phyloP scores from a whole-genome alignment of 2,113 vertebrate genomes.

The Eptatretus burgeri region DNA sequence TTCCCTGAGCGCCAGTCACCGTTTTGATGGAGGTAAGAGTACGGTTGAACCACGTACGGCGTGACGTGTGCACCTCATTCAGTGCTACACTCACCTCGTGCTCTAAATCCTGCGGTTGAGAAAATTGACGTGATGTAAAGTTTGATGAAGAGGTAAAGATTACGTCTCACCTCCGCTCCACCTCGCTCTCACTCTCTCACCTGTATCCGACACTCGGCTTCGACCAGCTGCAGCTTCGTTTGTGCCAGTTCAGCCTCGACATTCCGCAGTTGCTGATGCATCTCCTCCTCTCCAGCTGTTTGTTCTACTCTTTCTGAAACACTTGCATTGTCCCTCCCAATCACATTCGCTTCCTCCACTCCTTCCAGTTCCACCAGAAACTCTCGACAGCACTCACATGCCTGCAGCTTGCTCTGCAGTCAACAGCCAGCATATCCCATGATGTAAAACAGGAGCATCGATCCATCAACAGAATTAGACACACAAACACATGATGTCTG shows the following conservation, averaged over 20 bases:
- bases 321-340: neutral
- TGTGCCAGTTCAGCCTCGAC: conserved; percentile 94
- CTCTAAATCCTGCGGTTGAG: conserved; percentile 43
- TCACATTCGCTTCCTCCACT: neutral
- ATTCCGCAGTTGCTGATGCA: conserved; percentile 78
- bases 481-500: too few relatives aligned
- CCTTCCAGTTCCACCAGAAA: neutral
- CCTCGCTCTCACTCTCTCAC: conserved; percentile 17
- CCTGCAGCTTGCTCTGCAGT: neutral
- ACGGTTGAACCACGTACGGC: conserved; percentile 98
- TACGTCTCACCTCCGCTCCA: neutral
- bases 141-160: neutral
- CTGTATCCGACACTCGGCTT: conserved; percentile 95
- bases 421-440: too few relatives aligned
- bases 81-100: conserved; percentile 75
- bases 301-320: too few relatives aligned
- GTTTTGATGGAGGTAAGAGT: conserved; percentile 97
- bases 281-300: conserved; percentile 20
- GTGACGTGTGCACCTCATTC: conserved; percentile 81
- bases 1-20: conserved; percentile 71
- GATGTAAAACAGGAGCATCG: too few relatives aligned
- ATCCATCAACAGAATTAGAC: too few relatives aligned
- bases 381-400: neutral
- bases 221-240: conserved; percentile 88
- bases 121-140: neutral